These are phyloP conservation scores for Zaprionus capensis DNA, from an alignment of 1,140 invertebrate species.

Conservation along the genomic window DNA sequence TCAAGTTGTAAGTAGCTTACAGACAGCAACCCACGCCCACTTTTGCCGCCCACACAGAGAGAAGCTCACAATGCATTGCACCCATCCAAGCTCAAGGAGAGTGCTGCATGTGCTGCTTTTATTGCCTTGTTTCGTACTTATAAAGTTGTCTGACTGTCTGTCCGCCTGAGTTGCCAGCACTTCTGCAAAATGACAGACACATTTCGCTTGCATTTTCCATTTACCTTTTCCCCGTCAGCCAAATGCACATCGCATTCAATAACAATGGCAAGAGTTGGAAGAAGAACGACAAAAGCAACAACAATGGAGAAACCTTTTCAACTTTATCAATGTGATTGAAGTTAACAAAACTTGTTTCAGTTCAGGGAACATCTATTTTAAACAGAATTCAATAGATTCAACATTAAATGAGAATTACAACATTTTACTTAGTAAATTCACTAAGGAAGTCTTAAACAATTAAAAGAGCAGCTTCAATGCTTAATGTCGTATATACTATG, in stretches of 20 bases:
- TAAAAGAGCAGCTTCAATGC: not conserved
- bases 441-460: not conserved
- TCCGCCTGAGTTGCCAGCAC: constrained; percentile 22
- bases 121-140: constrained; percentile 16
- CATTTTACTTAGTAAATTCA: not conserved
- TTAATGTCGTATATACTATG: not conserved
- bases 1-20: constrained; percentile 15
- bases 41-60: not conserved
- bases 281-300: not conserved
- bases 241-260: constrained; percentile 30
- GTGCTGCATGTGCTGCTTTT: not conserved
- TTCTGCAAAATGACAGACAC: constrained; percentile 30
- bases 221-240: constrained; percentile 31
- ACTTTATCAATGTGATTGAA: constrained; percentile 20
- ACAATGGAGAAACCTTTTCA: constrained; percentile 12
- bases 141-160: constrained; percentile 18
- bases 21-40: not conserved
- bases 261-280: constrained; percentile 3
- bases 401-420: not conserved
- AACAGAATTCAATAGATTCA: not conserved
- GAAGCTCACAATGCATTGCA: not conserved
- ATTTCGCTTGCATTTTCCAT: constrained; percentile 31
- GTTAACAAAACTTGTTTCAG: not conserved
- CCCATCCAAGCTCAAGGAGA: not conserved
- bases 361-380: not conserved